phyloP scores from a whole-genome alignment of 2,113 vertebrate species.

The Crotalus horridus region DNA sequence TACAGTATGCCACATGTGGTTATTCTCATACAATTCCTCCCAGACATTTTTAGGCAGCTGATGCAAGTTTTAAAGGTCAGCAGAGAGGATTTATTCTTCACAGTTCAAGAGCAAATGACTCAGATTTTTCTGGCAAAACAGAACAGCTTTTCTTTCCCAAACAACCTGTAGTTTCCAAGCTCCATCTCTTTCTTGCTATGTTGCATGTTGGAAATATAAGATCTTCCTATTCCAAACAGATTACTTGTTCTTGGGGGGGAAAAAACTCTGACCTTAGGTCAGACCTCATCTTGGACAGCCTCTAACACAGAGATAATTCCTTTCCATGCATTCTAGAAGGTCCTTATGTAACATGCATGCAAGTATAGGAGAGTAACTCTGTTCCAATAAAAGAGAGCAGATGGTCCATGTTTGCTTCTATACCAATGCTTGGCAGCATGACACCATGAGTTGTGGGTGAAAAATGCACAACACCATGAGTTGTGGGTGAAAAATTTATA shows the following conservation, averaged over 20 bases:
- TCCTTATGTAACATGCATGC: background rate
- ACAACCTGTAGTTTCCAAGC: background rate
- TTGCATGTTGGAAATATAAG: background rate
- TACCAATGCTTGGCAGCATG: background rate
- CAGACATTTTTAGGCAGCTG: background rate
- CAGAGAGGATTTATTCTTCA: background rate
- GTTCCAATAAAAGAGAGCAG: background rate
- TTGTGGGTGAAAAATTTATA: slow-evolving; percentile 21
- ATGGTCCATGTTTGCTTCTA: background rate
- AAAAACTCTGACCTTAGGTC: background rate
- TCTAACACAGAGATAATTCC: background rate
- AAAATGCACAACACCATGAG: no score
- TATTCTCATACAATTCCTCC: background rate
- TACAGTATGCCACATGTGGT: background rate
- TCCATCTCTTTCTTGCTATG: background rate
- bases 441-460: no score
- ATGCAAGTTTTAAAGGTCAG: background rate
- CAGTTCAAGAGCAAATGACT: background rate
- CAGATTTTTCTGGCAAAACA: background rate
- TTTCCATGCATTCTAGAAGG: background rate
- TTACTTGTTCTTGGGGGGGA: background rate
- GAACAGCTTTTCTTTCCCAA: background rate
- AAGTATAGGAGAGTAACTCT: background rate
- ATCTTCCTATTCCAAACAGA: background rate
- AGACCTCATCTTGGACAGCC: background rate